phyloP scores from a whole-genome alignment of 2,888 invertebrate genomes.

The Catocala sponsa region DNA sequence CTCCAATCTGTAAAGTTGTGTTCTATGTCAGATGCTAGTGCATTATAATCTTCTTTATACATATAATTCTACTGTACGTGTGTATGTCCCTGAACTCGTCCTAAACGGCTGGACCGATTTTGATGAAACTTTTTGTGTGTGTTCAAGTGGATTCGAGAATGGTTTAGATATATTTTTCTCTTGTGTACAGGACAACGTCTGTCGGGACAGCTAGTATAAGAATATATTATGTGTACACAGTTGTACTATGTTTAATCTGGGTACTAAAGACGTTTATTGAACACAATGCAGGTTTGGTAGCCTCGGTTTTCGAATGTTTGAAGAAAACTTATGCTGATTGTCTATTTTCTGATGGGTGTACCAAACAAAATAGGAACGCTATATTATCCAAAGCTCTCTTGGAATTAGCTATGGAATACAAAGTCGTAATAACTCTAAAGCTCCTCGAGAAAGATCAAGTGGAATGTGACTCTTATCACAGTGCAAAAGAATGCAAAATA shows the following conservation, averaged over 20 bases:
- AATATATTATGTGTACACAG: conserved; percentile 45
- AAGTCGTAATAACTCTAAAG: neutral
- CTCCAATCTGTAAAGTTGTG: conserved; percentile 46
- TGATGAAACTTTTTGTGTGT: no score
- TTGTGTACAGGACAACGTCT: no score
- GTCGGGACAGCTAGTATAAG: no score
- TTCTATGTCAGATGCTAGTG: conserved; percentile 38
- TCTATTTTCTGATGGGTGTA: conserved; percentile 9
- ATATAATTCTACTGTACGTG: no score
- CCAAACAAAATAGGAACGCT: neutral
- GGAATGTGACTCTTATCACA: neutral
- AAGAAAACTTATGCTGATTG: neutral
- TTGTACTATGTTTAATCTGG: conserved; percentile 37
- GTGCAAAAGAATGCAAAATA: neutral
- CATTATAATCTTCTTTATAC: no score
- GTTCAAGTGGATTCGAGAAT: no score
- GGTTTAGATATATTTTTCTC: no score
- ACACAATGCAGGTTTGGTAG: conserved; percentile 19
- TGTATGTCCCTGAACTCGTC: no score
- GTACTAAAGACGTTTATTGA: conserved; percentile 35
- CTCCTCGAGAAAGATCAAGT: neutral
- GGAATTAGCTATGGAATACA: neutral
- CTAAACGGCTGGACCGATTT: no score
- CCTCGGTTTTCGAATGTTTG: conserved; percentile 20
- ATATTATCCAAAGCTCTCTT: neutral